phyloP scores from a whole-genome alignment of 2,113 vertebrate species.

The Pseudonaja textilis region DNA sequence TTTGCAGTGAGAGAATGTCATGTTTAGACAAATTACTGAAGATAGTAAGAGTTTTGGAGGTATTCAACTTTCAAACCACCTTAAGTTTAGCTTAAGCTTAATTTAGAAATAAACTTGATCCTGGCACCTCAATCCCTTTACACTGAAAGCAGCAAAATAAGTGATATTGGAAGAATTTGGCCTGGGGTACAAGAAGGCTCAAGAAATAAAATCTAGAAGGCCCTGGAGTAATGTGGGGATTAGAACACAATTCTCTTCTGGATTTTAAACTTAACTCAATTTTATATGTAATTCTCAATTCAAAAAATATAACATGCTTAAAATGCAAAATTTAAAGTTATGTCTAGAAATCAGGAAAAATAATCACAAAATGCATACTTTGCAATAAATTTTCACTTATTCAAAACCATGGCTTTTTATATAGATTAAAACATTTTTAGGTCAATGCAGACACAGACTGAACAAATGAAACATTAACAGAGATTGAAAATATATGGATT shows the following conservation, averaged over 20 bases:
- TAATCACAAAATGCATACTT: background rate
- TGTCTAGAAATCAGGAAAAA: background rate
- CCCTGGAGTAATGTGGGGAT: background rate
- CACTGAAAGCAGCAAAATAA: background rate
- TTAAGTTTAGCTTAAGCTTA: background rate
- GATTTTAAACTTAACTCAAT: background rate
- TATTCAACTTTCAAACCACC: background rate
- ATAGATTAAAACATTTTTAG: background rate
- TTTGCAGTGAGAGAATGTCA: background rate
- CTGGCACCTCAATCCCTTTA: background rate
- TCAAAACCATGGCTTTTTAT: background rate
- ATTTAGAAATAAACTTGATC: background rate
- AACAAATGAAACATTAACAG: background rate
- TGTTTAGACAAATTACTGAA: background rate
- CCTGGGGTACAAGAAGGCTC: background rate
- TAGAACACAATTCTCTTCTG: background rate
- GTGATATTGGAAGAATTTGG: background rate
- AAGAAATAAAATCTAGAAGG: background rate
- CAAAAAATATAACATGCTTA: background rate
- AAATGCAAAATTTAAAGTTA: background rate
- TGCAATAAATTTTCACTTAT: background rate
- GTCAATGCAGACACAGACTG: background rate
- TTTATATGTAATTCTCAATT: background rate
- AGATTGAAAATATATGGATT: background rate
- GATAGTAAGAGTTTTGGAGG: background rate